Evolutionary conservation across 2,888 invertebrate genomes (phyloP).

Genomic region (Luperina nickerlii): DNA sequence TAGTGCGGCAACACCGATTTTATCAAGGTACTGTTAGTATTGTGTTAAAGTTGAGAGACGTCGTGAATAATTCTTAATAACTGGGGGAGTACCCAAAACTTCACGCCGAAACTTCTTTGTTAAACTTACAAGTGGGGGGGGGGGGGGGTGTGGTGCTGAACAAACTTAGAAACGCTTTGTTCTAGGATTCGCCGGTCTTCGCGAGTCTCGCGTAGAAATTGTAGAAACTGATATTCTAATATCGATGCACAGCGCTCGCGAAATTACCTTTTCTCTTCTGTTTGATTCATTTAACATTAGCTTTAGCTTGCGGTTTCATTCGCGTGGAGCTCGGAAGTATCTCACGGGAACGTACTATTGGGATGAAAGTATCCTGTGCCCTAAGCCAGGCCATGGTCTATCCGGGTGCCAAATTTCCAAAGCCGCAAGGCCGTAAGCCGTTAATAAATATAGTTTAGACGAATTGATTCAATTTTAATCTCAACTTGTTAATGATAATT

Average conservation of each 20-base stretch:
- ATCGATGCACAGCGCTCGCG: slow-evolving; percentile 54
- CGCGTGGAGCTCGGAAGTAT: not conserved
- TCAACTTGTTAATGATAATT: no score
- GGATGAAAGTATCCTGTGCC: no score
- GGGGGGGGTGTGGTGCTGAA: slow-evolving; percentile 49
- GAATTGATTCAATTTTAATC: no score
- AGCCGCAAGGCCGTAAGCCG: no score
- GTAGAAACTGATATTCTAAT: slow-evolving; percentile 59
- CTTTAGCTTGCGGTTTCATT: not conserved
- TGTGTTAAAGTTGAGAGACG: slow-evolving; percentile 60
- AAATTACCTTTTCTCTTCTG: slow-evolving; percentile 53
- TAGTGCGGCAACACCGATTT: slow-evolving; percentile 26
- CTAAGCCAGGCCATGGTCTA: no score
- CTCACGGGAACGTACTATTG: not conserved
- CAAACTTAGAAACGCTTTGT: slow-evolving; percentile 72
- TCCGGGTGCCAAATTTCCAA: no score
- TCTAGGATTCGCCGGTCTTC: slow-evolving; percentile 66
- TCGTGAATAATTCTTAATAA: slow-evolving; percentile 66
- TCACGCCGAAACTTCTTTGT: slow-evolving; percentile 70
- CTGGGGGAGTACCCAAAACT: slow-evolving; percentile 53
- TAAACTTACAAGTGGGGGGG: slow-evolving; percentile 58
- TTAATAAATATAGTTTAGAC: no score
- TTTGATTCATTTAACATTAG: not conserved
- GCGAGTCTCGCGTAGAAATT: slow-evolving; percentile 59
- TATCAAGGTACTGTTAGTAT: slow-evolving; percentile 60